Percentiles rank a stretch among this genome's conserved stretches.
These are phyloP conservation scores for Luscinia luscinia DNA, from an alignment of 2,797 vertebrate genomes.

Conservation along the genomic window DNA sequence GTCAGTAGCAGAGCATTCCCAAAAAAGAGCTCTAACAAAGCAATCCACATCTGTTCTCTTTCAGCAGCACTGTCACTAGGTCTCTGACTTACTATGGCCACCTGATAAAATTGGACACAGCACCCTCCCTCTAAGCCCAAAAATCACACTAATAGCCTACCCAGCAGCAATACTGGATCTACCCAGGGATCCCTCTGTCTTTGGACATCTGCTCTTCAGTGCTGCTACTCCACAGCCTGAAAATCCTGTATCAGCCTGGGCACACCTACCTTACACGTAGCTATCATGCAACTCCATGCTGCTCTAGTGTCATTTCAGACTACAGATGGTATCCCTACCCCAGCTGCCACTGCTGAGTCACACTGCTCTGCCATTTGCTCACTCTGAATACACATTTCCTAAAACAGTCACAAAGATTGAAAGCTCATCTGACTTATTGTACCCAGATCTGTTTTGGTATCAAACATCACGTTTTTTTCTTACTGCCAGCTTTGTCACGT, in stretches of 20 bases:
- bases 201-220: conserved; percentile 34
- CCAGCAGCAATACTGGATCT: neutral
- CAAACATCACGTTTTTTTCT: neutral
- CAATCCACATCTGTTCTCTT: conserved; percentile 61
- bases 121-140: neutral
- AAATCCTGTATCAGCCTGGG: neutral
- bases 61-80: conserved; percentile 38
- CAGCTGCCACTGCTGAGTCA: conserved; percentile 66
- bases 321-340: conserved; percentile 56
- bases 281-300: neutral
- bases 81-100: neutral
- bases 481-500: neutral
- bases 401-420: neutral
- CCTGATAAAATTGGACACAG: conserved; percentile 50
- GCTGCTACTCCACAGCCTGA: conserved; percentile 8
- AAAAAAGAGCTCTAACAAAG: conserved; percentile 48
- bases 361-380: conserved; percentile 39
- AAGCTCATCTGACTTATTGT: conserved; percentile 45
- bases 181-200: neutral
- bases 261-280: neutral
- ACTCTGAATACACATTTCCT: neutral
- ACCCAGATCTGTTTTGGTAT: neutral
- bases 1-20: neutral
- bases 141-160: neutral
- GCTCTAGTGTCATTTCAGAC: conserved; percentile 9